Percentiles rank a stretch among this genome's conserved stretches.
These are phyloP conservation scores for Charanyca ferruginea DNA, from an alignment of 2,888 invertebrate genomes.

Conservation along the genomic window DNA sequence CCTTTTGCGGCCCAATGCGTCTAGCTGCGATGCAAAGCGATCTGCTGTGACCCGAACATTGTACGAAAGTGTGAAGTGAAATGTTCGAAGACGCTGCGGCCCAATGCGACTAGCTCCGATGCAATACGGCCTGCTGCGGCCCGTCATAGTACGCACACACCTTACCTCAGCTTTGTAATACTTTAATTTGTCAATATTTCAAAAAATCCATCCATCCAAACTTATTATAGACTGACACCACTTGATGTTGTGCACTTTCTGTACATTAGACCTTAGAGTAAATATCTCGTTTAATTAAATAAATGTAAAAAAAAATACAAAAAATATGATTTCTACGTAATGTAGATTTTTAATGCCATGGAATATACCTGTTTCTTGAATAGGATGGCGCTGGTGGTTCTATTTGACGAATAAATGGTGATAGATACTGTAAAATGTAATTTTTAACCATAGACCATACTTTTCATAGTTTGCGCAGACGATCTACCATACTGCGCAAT, in stretches of 20 bases:
- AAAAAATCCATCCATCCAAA: conserved; percentile 86
- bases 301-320: conserved; percentile 71
- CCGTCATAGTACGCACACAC: conserved; percentile 8
- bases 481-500: neutral
- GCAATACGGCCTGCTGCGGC: neutral
- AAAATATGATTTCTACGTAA: conserved; percentile 71
- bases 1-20: neutral
- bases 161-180: conserved; percentile 69
- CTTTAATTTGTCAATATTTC: conserved; percentile 70
- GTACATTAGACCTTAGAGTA: conserved; percentile 84
- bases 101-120: no score
- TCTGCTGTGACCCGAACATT: no score
- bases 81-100: no score
- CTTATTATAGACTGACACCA: conserved; percentile 90
- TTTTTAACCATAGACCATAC: conserved; percentile 27
- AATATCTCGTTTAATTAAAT: conserved; percentile 76
- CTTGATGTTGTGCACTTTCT: conserved; percentile 89
- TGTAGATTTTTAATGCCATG: conserved; percentile 70
- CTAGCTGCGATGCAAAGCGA: no score
- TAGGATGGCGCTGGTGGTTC: conserved; percentile 38
- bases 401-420: conserved; percentile 45
- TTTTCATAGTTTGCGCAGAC: conserved; percentile 4
- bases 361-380: conserved; percentile 64
- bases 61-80: neutral
- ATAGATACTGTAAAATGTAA: conserved; percentile 30